Base-by-base conservation (phyloP, 2,888 invertebrate species). In the Papilio elwesi region DNA sequence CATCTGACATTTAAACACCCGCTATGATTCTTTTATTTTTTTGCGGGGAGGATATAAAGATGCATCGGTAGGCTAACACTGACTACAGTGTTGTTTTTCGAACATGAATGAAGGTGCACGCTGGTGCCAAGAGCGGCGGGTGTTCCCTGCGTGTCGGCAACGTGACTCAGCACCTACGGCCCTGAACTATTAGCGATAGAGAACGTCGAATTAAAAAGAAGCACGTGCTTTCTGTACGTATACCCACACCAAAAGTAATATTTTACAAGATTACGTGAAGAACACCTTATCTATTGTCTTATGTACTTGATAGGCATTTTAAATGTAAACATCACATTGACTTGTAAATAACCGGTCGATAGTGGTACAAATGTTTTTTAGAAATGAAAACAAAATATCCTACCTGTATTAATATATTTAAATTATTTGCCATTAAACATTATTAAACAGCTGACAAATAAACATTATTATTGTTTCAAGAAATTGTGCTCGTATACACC, bases 121-220 rank as follows among this genome's bases (percentile, higher is more conserved):
- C 57, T 68, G 71, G 83, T 87, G 90, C 88, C 89, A 89, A 90
- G 84, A 88, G 81, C 85, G 84, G 84, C 86, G 89, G 89, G 90
- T 90, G 89, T 89, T 89, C 88, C 89, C 89, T 85, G 78, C 87
- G 86, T 85, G 87, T 86, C 85, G 86, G 83, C 82, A 84, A 74
- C 78, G 82, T 90, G 90, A 89, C 79, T 90, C 87, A 90, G 81
- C 52, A 63, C 15, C 48, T 38, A 12, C 85, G 87, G 80, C 89
- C 89, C 85, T 90, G 89, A 89, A 90, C 87, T 85, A 87, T 83
- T 85, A 87, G 85, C 84, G 83, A 82, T 86, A 83, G 84, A 84
- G 82, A 81, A 81, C 80, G 80, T 83, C 80, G 75, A 77, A 74
- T 79, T 78, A 78, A 79, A 74, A 62, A 64, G 72, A 16, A 59